These are phyloP conservation scores for Oscheius onirici DNA, from an alignment of 2,888 invertebrate genomes.

Conservation along the genomic window DNA sequence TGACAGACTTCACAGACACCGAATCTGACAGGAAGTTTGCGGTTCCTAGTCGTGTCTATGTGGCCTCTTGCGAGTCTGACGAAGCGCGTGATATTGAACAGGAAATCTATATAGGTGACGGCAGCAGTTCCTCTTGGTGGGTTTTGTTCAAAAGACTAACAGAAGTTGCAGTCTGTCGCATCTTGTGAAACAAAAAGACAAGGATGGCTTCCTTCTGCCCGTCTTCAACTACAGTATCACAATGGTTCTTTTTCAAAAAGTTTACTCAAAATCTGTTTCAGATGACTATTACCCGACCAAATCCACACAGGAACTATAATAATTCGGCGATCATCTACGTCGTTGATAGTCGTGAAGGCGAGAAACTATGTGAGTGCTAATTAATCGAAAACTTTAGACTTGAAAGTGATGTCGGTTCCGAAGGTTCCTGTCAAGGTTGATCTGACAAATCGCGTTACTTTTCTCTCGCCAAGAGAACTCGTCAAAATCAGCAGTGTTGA, in stretches of 20 bases:
- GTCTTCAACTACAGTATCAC: background rate
- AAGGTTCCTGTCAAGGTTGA: background rate
- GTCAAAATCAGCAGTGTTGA: background rate
- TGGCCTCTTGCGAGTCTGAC: background rate
- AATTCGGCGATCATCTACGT: constrained; percentile 20
- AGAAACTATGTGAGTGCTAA: background rate
- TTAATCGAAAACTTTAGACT: background rate
- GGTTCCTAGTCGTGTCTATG: background rate
- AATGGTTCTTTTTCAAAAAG: too few relatives aligned
- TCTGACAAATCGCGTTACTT: background rate
- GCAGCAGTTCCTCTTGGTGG: background rate
- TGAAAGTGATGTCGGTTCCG: background rate
- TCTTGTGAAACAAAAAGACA: background rate
- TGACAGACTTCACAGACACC: background rate
- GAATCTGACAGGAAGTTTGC: background rate
- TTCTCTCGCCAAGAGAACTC: constrained; percentile 10
- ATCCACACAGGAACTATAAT: background rate
- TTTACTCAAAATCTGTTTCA: background rate
- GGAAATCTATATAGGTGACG: background rate
- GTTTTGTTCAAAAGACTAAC: background rate
- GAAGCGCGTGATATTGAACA: background rate
- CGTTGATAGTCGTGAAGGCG: background rate
- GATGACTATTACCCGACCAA: background rate
- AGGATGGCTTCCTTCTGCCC: background rate
- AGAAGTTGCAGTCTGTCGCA: background rate